Conservation (phyloP, 2,113 vertebrate genomes). For the Crotophaga sulcirostris region DNA sequence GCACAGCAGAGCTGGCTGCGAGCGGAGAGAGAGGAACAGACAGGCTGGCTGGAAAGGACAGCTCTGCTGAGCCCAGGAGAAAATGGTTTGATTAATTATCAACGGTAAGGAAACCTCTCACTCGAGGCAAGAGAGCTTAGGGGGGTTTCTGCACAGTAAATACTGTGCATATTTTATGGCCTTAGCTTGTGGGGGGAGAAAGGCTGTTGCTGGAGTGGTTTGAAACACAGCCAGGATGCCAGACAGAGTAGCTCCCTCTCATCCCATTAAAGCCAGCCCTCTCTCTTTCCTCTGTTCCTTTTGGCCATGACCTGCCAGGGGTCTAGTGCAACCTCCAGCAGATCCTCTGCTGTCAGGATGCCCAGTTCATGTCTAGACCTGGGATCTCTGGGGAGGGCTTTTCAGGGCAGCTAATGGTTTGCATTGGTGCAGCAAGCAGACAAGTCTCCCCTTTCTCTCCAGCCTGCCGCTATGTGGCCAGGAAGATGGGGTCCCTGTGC, state of each 20-base stretch:
- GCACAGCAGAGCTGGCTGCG: not conserved
- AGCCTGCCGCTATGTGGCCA: constrained; percentile 39
- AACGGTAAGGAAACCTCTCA: not conserved
- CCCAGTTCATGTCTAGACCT: rapidly evolving
- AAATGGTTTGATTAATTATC: constrained; percentile 50
- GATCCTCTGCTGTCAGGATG: not conserved
- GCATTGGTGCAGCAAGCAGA: rapidly evolving
- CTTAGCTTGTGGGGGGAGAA: not conserved
- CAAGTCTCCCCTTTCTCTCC: not conserved
- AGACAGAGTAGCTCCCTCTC: not conserved
- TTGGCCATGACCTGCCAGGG: not conserved
- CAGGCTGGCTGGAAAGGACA: not conserved
- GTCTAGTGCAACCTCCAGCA: not conserved
- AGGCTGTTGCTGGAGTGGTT: not conserved
- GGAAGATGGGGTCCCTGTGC: not conserved
- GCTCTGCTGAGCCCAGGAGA: not conserved
- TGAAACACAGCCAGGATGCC: not conserved
- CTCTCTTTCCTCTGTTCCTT: not conserved
- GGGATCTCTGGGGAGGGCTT: not conserved
- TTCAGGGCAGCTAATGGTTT: rapidly evolving
- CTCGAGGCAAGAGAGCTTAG: not conserved
- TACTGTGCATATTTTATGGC: not conserved
- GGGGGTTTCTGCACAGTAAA: not conserved
- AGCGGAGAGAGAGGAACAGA: not conserved
- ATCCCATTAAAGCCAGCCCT: rapidly evolving